Evolutionary conservation across 2,113 vertebrate species (phyloP).

Genomic region (Macaca nemestrina): DNA sequence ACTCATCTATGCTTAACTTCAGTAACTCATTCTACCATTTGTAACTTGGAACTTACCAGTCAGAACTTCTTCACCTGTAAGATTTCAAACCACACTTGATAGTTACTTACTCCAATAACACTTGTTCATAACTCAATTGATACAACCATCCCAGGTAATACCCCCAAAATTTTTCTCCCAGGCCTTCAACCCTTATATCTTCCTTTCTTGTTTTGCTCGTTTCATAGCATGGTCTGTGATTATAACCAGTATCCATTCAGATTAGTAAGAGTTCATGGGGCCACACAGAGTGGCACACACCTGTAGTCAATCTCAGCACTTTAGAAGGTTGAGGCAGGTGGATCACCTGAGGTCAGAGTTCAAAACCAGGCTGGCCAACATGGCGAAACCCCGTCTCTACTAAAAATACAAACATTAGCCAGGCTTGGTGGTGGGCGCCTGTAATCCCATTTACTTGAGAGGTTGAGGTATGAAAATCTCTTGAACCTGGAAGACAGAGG

Average conservation of each 20-base stretch:
- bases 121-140: background rate
- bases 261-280: background rate
- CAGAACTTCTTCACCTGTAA: background rate
- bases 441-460: no score
- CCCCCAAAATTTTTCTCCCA: background rate
- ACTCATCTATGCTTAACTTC: background rate
- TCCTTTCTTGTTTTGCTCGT: background rate
- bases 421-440: no score
- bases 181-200: background rate
- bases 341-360: no score
- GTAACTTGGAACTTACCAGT: background rate
- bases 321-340: no score
- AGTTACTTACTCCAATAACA: background rate
- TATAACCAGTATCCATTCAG: background rate
- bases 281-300: no score
- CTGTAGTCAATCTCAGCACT: no score
- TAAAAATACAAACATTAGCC: no score
- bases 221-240: background rate
- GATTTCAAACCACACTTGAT: background rate
- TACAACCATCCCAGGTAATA: background rate
- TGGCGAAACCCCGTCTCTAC: no score
- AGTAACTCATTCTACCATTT: background rate
- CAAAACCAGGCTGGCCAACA: no score
- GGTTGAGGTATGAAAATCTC: no score
- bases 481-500: no score